phyloP scores from a whole-genome alignment of 2,113 vertebrate genomes.

The Gadus chalcogrammus region DNA sequence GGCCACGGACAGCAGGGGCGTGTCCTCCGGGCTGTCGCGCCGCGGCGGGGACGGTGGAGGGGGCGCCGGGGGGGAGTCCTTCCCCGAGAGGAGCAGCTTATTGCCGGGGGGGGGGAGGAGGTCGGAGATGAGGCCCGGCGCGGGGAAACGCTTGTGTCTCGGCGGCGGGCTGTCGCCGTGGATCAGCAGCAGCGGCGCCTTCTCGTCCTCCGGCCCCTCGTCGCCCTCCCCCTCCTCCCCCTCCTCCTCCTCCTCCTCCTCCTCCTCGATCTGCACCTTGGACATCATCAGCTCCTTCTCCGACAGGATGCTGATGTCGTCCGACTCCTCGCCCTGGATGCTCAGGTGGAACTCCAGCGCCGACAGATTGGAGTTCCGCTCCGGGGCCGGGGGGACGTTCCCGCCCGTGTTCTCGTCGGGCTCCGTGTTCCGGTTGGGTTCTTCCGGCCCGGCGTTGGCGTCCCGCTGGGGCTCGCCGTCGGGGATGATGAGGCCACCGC shows the following conservation, averaged over 20 bases:
- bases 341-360: slow-evolving; percentile 42
- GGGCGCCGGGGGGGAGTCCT: slow-evolving; percentile 53
- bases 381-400: slow-evolving; percentile 28
- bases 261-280: slow-evolving; percentile 57
- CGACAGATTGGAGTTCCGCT: slow-evolving; percentile 44
- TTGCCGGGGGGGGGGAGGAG: slow-evolving; percentile 47
- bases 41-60: slow-evolving; percentile 61
- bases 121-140: slow-evolving; percentile 50
- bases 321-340: slow-evolving; percentile 52
- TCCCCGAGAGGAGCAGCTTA: slow-evolving; percentile 48
- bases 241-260: slow-evolving; percentile 38
- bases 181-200: slow-evolving; percentile 50
- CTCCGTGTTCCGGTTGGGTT: slow-evolving; percentile 22
- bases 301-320: slow-evolving; percentile 67
- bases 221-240: slow-evolving; percentile 14
- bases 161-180: slow-evolving; percentile 27
- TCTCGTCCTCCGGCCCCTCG: slow-evolving; percentile 43
- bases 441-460: slow-evolving; percentile 47
- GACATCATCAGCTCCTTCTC: slow-evolving; percentile 54
- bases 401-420: slow-evolving; percentile 17
- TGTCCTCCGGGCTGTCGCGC: slow-evolving; percentile 85
- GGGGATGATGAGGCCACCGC: neutral
- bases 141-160: slow-evolving; percentile 33
- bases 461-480: too few relatives aligned
- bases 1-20: slow-evolving; percentile 75